These are phyloP conservation scores for Seira musarum DNA, from an alignment of 2,888 invertebrate genomes.

Conservation along the genomic window DNA sequence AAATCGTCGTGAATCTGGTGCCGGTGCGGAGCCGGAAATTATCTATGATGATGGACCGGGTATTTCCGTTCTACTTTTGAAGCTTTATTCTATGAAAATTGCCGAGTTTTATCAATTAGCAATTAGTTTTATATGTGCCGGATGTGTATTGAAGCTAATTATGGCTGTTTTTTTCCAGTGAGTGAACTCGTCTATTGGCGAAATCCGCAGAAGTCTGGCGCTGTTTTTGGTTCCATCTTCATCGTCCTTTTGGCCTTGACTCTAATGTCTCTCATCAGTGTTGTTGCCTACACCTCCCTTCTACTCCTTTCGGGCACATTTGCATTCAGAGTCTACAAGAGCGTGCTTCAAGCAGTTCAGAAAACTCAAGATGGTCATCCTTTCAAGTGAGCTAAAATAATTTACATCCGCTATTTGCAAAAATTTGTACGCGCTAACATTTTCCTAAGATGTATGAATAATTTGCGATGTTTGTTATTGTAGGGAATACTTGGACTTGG, in stretches of 20 bases:
- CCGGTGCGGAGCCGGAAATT: constrained; percentile 61
- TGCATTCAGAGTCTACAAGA: constrained; percentile 96
- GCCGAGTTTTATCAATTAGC: too few relatives aligned
- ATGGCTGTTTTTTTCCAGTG: constrained; percentile 78
- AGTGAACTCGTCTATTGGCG: constrained; percentile 98
- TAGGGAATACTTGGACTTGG: constrained; percentile 88
- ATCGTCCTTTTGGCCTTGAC: constrained; percentile 93
- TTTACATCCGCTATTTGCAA: too few relatives aligned
- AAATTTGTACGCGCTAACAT: neutral
- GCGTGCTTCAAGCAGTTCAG: constrained; percentile 94
- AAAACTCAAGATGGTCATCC: constrained; percentile 97
- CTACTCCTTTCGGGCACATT: constrained; percentile 89
- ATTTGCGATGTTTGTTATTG: constrained; percentile 60
- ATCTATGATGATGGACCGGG: constrained; percentile 69
- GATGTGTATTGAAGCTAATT: neutral
- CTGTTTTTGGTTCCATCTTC: constrained; percentile 92
- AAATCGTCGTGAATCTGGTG: constrained; percentile 65
- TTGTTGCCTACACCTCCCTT: constrained; percentile 93
- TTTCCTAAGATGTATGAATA: constrained; percentile 3
- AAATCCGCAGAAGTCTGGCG: constrained; percentile 93
- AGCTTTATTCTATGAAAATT: neutral
- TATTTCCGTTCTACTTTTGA: constrained; percentile 44
- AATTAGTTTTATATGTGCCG: neutral
- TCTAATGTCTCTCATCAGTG: constrained; percentile 95
- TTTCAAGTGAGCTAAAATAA: constrained; percentile 85